Conservation (phyloP, 2,113 vertebrate species). For the Rissa tridactyla region DNA sequence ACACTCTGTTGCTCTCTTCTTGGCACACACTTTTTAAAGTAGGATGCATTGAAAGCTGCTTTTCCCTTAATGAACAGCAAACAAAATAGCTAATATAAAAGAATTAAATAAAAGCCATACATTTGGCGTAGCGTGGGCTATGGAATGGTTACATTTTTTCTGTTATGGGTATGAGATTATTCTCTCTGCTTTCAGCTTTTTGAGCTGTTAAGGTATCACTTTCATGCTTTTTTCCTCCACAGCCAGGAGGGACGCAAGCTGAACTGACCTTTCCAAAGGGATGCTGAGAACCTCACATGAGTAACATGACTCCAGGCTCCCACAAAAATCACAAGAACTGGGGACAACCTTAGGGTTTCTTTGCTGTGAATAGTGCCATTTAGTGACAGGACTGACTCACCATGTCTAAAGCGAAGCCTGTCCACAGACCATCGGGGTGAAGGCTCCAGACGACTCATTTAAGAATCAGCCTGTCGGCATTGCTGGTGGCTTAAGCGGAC, state of each 20-base stretch:
- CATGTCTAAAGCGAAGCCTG: background rate
- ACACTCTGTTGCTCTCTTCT: background rate
- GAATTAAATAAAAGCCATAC: background rate
- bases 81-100: background rate
- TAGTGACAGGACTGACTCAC: background rate
- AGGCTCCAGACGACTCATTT: background rate
- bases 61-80: background rate
- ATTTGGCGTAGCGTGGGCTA: background rate
- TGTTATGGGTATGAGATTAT: background rate
- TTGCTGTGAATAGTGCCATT: background rate
- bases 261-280: background rate
- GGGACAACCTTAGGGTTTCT: background rate
- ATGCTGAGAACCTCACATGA: background rate
- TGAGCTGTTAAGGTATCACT: background rate
- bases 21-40: background rate
- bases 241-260: background rate
- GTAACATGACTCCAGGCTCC: background rate
- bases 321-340: background rate
- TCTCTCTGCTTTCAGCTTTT: background rate
- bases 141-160: background rate
- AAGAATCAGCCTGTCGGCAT: background rate
- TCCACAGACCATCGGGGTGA: background rate
- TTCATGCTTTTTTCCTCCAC: background rate
- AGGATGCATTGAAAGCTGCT: background rate
- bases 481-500: background rate